phyloP scores from a whole-genome alignment of 2,113 vertebrate genomes.

The Sakesphorus luctuosus region DNA sequence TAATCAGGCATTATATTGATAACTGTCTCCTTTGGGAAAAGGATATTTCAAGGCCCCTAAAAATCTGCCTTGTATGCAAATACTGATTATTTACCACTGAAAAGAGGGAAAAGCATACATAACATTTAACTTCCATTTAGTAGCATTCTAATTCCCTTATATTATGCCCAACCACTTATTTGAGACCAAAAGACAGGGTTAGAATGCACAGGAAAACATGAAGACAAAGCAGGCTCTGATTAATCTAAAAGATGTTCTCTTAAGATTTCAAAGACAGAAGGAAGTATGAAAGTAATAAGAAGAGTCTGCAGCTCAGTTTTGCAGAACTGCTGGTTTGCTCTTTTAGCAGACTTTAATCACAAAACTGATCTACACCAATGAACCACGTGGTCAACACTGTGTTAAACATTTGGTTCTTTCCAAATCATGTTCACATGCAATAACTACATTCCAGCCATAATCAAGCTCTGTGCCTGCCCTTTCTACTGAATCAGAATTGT shows the following conservation, averaged over 20 bases:
- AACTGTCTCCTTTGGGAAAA: neutral
- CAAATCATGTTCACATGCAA: neutral
- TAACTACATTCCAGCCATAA: neutral
- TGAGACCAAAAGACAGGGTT: neutral
- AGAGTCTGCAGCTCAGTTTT: neutral
- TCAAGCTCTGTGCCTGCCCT: neutral
- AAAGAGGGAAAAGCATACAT: neutral
- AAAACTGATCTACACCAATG: neutral
- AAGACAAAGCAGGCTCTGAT: neutral
- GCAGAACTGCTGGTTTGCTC: neutral
- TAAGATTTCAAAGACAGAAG: neutral
- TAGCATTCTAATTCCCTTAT: neutral
- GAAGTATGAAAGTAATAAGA: neutral
- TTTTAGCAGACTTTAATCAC: neutral
- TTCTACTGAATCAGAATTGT: neutral
- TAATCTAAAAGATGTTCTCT: conserved; percentile 15
- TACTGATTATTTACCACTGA: neutral
- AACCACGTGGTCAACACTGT: neutral
- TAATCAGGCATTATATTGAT: neutral
- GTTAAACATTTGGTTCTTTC: neutral
- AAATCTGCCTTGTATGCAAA: neutral
- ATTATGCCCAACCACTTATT: neutral
- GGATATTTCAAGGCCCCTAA: neutral
- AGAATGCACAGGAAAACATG: neutral
- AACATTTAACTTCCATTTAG: neutral